Evolutionary conservation across 2,113 vertebrate genomes (phyloP).

Genomic region (Siniperca knerii): DNA sequence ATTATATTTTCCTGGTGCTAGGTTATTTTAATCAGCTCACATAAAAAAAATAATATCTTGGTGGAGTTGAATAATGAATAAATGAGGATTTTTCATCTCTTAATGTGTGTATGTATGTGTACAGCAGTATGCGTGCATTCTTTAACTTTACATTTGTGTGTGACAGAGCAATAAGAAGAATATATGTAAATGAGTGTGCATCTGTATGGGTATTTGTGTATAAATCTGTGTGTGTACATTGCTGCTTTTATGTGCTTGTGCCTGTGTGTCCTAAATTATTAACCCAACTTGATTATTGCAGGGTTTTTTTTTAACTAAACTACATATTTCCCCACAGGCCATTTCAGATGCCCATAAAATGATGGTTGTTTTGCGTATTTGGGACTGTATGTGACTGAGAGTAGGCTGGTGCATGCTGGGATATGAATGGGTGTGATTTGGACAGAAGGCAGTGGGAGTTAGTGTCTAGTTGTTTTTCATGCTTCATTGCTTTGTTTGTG

Average conservation of each 20-base stretch:
- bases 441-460: slow-evolving; percentile 73
- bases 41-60: slow-evolving; percentile 64
- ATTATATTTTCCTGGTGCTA: slow-evolving; percentile 50
- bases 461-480: slow-evolving; percentile 63
- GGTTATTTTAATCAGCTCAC: slow-evolving; percentile 65
- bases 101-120: slow-evolving; percentile 23
- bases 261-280: slow-evolving; percentile 68
- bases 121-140: neutral
- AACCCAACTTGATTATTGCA: slow-evolving; percentile 64
- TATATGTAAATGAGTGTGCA: slow-evolving; percentile 2
- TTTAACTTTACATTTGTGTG: slow-evolving; percentile 1
- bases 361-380: slow-evolving; percentile 57
- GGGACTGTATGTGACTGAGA: slow-evolving; percentile 55
- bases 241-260: slow-evolving; percentile 30
- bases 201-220: neutral
- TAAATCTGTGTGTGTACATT: neutral
- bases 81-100: slow-evolving; percentile 48
- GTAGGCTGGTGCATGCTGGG: slow-evolving; percentile 69
- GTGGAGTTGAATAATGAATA: slow-evolving; percentile 62
- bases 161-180: slow-evolving; percentile 20
- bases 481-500: slow-evolving; percentile 54
- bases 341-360: slow-evolving; percentile 61
- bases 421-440: slow-evolving; percentile 70
- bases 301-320: slow-evolving; percentile 54
- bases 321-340: slow-evolving; percentile 73